Conservation (phyloP, 1,140 invertebrate genomes). For the Caligus rogercresseyi region DNA sequence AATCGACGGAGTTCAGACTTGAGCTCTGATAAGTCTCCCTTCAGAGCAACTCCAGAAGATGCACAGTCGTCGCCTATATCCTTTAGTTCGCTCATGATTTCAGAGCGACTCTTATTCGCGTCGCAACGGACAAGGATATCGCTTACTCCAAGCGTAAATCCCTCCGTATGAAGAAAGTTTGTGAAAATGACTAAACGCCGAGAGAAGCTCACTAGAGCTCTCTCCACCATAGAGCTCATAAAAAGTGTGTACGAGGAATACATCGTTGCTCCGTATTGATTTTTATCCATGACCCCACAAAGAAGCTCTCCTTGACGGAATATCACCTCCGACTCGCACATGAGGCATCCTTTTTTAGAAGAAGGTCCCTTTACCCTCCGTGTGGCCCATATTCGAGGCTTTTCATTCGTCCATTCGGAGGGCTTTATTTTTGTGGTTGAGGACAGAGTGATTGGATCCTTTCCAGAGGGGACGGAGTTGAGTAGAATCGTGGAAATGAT, state of each 20-base stretch:
- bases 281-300: conserved; percentile 88
- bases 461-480: conserved; percentile 61
- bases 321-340: conserved; percentile 80
- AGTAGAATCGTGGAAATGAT: conserved; percentile 67
- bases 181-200: conserved; percentile 81
- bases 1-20: conserved; percentile 47
- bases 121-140: conserved; percentile 67
- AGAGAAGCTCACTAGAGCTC: conserved; percentile 58
- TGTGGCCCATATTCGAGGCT: conserved; percentile 38
- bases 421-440: conserved; percentile 63
- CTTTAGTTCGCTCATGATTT: conserved; percentile 47
- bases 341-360: conserved; percentile 31
- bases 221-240: conserved; percentile 73
- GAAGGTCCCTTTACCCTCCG: conserved; percentile 32
- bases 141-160: conserved; percentile 83
- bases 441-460: conserved; percentile 50
- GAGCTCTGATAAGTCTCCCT: conserved; percentile 46
- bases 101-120: conserved; percentile 49
- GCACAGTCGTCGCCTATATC: conserved; percentile 27
- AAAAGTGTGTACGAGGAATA: conserved; percentile 83
- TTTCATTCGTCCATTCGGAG: conserved; percentile 43
- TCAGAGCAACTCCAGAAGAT: conserved; percentile 40
- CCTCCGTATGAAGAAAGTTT: conserved; percentile 64
- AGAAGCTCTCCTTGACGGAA: conserved; percentile 74
- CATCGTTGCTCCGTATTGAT: conserved; percentile 81